phyloP scores from a whole-genome alignment of 2,113 vertebrate species.

The Atractosteus spatula region DNA sequence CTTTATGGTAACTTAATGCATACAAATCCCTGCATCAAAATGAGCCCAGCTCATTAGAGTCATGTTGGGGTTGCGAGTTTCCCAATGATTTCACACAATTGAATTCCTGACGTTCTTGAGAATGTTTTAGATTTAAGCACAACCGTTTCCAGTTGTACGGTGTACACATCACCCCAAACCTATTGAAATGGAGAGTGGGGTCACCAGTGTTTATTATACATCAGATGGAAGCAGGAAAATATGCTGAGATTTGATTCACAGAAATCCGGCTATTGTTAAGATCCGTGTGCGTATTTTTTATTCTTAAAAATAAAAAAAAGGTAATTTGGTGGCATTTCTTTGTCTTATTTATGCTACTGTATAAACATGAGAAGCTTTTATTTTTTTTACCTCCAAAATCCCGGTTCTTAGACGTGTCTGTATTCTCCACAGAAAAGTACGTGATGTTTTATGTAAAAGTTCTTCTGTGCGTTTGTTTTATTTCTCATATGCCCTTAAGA shows the following conservation, averaged over 20 bases:
- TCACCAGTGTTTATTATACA: constrained; percentile 85
- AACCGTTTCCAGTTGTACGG: constrained; percentile 71
- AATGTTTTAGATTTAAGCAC: constrained; percentile 70
- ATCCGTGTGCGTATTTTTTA: constrained; percentile 69
- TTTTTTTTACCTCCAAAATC: constrained; percentile 32
- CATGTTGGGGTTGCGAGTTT: constrained; percentile 60
- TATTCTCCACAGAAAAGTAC: constrained; percentile 41
- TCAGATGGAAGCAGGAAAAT: constrained; percentile 90
- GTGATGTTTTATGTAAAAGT: constrained; percentile 48
- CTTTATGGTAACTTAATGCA: too few species aligned
- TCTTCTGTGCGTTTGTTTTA: constrained; percentile 39
- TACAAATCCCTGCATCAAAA: constrained; percentile 22
- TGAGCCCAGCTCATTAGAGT: constrained; percentile 53
- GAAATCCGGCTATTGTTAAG: constrained; percentile 88
- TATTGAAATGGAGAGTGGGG: constrained; percentile 74
- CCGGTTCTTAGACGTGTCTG: constrained; percentile 43
- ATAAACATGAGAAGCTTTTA: constrained; percentile 36
- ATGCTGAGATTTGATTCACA: constrained; percentile 84
- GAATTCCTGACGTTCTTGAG: constrained; percentile 70
- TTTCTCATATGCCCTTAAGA: constrained; percentile 44
- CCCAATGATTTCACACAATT: constrained; percentile 58
- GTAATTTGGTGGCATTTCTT: constrained; percentile 26
- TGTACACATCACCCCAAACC: constrained; percentile 66
- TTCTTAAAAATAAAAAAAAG: constrained; percentile 55
- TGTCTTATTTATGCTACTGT: constrained; percentile 25